Conservation (phyloP, 2,797 vertebrate species). For the Paguma larvata region DNA sequence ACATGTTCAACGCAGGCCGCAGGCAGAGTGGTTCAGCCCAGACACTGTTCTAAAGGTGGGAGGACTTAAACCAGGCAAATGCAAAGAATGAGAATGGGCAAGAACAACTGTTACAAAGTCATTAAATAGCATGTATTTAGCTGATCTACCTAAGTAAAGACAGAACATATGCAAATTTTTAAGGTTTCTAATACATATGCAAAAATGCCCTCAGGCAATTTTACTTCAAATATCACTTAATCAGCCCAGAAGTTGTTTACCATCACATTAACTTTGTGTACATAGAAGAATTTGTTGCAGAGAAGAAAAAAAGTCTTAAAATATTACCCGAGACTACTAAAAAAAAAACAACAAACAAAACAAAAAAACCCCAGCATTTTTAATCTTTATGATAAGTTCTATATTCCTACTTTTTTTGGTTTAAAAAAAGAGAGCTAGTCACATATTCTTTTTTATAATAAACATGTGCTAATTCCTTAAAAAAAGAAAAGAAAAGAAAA, state of each 20-base stretch:
- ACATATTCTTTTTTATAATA: slow-evolving; percentile 31
- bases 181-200: slow-evolving; percentile 66
- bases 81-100: neutral
- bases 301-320: neutral
- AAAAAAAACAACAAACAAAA: neutral
- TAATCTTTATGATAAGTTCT: slow-evolving; percentile 26
- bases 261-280: slow-evolving; percentile 52
- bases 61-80: neutral
- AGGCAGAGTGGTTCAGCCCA: neutral
- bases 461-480: neutral
- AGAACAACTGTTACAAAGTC: neutral
- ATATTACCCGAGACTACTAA: neutral
- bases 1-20: neutral
- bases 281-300: neutral
- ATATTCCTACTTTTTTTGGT: neutral
- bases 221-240: slow-evolving; percentile 72
- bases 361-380: slow-evolving; percentile 3
- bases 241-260: slow-evolving; percentile 64
- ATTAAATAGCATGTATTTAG: neutral
- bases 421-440: neutral
- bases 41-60: neutral
- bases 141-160: slow-evolving; percentile 9
- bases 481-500: neutral
- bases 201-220: slow-evolving; percentile 58
- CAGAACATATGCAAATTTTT: slow-evolving; percentile 23